Evolutionary conservation across 2,888 invertebrate species (phyloP), one percentile per base, ranked within the genome.

Genomic region (Yponomeuta cagnagella): DNA sequence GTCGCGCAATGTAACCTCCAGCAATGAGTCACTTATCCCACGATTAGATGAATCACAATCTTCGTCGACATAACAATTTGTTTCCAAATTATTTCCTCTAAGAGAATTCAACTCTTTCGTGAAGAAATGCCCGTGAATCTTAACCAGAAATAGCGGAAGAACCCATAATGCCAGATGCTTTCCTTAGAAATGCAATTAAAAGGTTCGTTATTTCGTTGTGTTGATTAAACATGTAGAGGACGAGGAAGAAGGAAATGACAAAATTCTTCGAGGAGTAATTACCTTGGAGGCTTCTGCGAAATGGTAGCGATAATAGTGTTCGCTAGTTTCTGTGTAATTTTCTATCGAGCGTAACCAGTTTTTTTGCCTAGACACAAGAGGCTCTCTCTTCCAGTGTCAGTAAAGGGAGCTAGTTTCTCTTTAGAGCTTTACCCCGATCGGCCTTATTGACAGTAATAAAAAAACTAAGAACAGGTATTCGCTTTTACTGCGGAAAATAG

Each of bases 261-360:
- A 58, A 58, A 58, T 58, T 15, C 15, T 58, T 58, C 15, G 12
- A 15, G 52, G 12, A 15, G 52, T 58, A 58, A 58, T 58, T 58
- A 12, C 15, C 52, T 58, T 4, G 52, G 15, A 4, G 3, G 15
- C 52, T 58, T 58, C 52, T 15, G 52, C 12, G 52, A 58, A 43
- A 58, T 12, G 52, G 52, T 52, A 8, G 52, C 52, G 52, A 10
- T 52, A 8, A 15, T 15, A 15, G 52, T 58, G 2, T 52, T 52
- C 10, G 30, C 64, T 23, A 64, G 64, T 31, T 64, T 64, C 64
- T 23, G 10, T 30, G 64, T 64, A 86, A 84, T 80, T 84, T 82
- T 82, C 84, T 86, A 84, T 87, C 83, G 84, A 86, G 84, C 82
- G 80, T 80, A 80, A 84, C 87, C 82, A 83, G 83, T 83, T 84